phyloP scores from a whole-genome alignment of 2,113 vertebrate genomes.

The Apus apus region DNA sequence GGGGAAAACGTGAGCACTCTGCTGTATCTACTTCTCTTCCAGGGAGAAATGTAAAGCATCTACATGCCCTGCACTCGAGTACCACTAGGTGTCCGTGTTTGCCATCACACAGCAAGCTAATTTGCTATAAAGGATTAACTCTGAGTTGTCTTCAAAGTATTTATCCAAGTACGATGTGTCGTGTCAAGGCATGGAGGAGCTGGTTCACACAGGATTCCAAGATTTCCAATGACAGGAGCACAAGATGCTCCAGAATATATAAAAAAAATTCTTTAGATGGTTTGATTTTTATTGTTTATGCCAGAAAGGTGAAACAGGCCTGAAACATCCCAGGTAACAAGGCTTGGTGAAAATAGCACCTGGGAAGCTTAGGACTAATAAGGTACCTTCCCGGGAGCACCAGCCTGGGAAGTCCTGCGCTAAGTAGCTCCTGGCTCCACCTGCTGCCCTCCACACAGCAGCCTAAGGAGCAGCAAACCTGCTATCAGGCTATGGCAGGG shows the following conservation, averaged over 20 bases:
- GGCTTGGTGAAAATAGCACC: neutral
- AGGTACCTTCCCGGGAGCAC: neutral
- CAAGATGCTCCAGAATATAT: neutral
- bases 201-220: neutral
- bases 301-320: neutral
- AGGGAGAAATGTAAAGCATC: neutral
- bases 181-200: neutral
- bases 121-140: neutral
- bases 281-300: neutral
- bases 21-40: neutral
- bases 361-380: neutral
- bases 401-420: neutral
- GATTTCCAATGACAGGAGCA: neutral
- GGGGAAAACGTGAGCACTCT: neutral
- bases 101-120: neutral
- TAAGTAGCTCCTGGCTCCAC: neutral
- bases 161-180: neutral
- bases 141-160: neutral
- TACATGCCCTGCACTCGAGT: neutral
- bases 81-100: constrained; percentile 72
- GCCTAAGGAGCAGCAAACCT: neutral
- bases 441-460: neutral
- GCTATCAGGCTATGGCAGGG: neutral
- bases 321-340: neutral
- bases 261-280: neutral